phyloP scores from a whole-genome alignment of 2,888 invertebrate species.

The Autographa pulchrina region DNA sequence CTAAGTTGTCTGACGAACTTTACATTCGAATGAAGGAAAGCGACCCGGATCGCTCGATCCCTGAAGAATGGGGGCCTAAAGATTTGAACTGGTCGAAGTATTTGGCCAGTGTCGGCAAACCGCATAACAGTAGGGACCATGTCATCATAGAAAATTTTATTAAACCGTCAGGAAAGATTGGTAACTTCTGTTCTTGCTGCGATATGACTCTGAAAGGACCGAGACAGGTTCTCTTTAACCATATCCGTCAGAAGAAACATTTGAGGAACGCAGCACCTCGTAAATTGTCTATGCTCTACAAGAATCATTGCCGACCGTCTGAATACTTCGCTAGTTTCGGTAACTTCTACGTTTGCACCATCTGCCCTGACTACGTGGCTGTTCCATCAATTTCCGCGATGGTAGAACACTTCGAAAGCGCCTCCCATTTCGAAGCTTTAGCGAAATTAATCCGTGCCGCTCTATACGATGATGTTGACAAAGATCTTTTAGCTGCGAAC shows the following conservation, averaged over 20 bases:
- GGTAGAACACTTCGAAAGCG: conserved; percentile 82
- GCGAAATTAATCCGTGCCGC: conserved; percentile 77
- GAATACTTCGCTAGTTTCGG: conserved; percentile 86
- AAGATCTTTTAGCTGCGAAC: conserved; percentile 69
- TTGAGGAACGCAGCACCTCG: conserved; percentile 83
- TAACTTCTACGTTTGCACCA: conserved; percentile 81
- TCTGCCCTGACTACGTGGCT: conserved; percentile 79
- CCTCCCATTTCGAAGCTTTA: conserved; percentile 76
- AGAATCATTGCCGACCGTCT: conserved; percentile 80
- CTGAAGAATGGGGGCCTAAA: conserved; percentile 86
- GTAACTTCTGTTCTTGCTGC: conserved; percentile 83
- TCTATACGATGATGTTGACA: conserved; percentile 71
- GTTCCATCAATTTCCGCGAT: conserved; percentile 83
- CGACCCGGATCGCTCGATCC: conserved; percentile 76
- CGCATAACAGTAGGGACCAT: conserved; percentile 79
- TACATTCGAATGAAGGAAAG: conserved; percentile 76
- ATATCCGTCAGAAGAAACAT: conserved; percentile 86
- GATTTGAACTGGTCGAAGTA: conserved; percentile 85
- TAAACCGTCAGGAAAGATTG: conserved; percentile 82
- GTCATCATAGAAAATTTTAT: conserved; percentile 86
- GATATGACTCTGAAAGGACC: conserved; percentile 86
- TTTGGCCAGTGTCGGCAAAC: conserved; percentile 82
- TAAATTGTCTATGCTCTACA: conserved; percentile 79
- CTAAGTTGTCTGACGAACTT: conserved; percentile 79
- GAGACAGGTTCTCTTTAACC: conserved; percentile 84